Conservation (phyloP, 2,113 vertebrate genomes). For the Austrofundulus limnaeus region DNA sequence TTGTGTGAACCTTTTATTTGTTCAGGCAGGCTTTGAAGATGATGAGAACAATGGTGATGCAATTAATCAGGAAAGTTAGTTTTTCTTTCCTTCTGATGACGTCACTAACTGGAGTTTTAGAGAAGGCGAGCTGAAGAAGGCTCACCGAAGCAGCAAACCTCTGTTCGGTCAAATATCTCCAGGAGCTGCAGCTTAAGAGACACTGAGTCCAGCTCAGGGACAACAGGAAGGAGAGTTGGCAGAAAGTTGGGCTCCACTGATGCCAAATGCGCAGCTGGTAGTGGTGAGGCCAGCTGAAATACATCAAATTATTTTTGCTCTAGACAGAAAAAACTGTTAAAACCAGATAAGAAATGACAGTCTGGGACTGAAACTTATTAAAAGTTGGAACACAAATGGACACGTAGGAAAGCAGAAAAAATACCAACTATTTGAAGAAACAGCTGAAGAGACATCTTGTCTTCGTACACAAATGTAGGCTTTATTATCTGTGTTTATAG, state of each 20-base stretch:
- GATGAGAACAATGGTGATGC: conserved; percentile 26
- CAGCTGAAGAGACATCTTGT: neutral
- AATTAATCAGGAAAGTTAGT: conserved; percentile 36
- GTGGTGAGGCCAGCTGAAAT: conserved; percentile 37
- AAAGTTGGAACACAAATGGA: conserved; percentile 16
- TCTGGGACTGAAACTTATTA: conserved; percentile 16
- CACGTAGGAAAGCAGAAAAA: conserved; percentile 10
- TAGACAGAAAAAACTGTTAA: neutral
- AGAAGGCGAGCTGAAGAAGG: conserved; percentile 8
- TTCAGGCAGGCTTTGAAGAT: conserved; percentile 52
- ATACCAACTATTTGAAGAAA: neutral
- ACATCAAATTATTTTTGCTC: conserved; percentile 12
- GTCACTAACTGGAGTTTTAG: neutral
- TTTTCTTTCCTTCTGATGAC: neutral
- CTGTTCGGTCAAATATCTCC: conserved; percentile 30
- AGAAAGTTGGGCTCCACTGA: conserved; percentile 9
- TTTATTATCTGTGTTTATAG: conserved; percentile 7
- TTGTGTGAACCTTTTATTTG: conserved; percentile 30
- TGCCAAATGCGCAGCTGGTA: conserved; percentile 37
- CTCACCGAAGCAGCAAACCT: conserved; percentile 3
- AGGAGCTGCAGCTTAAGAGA: conserved; percentile 20
- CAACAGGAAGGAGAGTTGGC: conserved; percentile 40
- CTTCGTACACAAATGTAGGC: neutral
- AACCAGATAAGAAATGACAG: conserved; percentile 1
- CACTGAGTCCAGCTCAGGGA: conserved; percentile 6